Conservation (phyloP, 2,888 invertebrate genomes). For the Palloptera scutellata region DNA sequence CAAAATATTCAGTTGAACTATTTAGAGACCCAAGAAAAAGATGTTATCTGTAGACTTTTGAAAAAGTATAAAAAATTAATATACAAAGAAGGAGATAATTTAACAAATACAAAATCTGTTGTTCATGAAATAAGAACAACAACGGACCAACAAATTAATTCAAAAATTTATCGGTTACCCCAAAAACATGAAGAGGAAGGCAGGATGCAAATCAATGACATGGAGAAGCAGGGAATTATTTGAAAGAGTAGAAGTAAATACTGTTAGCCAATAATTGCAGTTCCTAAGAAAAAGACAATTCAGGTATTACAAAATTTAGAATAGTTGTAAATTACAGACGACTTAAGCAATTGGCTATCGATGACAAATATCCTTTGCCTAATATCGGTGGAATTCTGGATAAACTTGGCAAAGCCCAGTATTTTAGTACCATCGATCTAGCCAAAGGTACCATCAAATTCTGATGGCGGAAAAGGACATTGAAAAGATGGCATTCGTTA, state of each 20-base stretch:
- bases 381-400: slow-evolving; percentile 14
- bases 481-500: slow-evolving; percentile 13
- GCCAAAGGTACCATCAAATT: slow-evolving; percentile 11
- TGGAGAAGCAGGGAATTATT: slow-evolving; percentile 33
- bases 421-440: slow-evolving; percentile 11
- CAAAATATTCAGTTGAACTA: slow-evolving; percentile 31
- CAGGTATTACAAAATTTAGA: slow-evolving; percentile 10
- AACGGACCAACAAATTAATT: slow-evolving; percentile 35
- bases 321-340: too few species aligned
- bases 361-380: too few species aligned
- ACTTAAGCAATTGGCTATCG: too few species aligned
- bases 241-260: slow-evolving; percentile 26
- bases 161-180: slow-evolving; percentile 25
- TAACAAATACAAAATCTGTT: slow-evolving; percentile 27
- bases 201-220: slow-evolving; percentile 18
- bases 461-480: not conserved
- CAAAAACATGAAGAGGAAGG: slow-evolving; percentile 15
- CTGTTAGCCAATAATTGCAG: slow-evolving; percentile 30
- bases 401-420: too few species aligned
- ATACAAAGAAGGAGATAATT: slow-evolving; percentile 36
- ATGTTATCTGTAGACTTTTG: slow-evolving; percentile 21
- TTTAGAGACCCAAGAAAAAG: slow-evolving; percentile 28
- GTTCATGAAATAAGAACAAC: slow-evolving; percentile 34
- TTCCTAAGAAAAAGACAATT: slow-evolving; percentile 16
- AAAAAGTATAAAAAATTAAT: slow-evolving; percentile 31